Conservation (phyloP, 2,113 vertebrate genomes). For the Macheiramphus alcinus region DNA sequence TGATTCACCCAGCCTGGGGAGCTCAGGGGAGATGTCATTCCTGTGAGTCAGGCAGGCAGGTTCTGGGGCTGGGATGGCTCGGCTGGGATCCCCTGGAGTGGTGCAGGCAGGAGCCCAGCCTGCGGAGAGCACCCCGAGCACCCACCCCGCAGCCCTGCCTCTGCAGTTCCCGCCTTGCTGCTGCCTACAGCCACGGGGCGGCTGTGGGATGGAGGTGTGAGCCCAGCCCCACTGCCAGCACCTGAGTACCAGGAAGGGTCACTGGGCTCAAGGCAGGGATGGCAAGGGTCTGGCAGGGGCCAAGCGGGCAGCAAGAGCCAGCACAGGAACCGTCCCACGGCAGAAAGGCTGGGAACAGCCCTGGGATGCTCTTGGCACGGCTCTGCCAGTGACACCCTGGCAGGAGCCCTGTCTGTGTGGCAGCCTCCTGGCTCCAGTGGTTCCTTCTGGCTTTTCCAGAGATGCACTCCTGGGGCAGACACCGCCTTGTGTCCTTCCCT, state of each 20-base stretch:
- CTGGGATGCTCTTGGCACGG: background rate
- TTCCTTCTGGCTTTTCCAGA: background rate
- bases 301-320: background rate
- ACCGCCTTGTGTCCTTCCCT: background rate
- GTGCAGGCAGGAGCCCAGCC: background rate
- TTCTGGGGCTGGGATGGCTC: background rate
- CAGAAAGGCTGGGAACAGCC: background rate
- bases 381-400: background rate
- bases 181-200: background rate
- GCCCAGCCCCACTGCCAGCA: background rate
- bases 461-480: background rate
- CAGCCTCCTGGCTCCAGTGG: background rate
- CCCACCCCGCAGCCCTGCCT: background rate
- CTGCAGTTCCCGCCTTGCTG: rapidly evolving
- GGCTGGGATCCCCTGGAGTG: background rate
- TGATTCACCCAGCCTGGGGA: background rate
- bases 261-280: background rate
- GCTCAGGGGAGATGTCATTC: background rate
- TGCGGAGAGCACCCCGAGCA: background rate
- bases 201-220: background rate
- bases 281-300: background rate
- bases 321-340: background rate
- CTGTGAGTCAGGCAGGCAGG: background rate
- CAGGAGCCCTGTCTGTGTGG: background rate
- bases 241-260: background rate